Evolutionary conservation across 2,797 vertebrate species (phyloP).

Genomic region (Esox lucius): DNA sequence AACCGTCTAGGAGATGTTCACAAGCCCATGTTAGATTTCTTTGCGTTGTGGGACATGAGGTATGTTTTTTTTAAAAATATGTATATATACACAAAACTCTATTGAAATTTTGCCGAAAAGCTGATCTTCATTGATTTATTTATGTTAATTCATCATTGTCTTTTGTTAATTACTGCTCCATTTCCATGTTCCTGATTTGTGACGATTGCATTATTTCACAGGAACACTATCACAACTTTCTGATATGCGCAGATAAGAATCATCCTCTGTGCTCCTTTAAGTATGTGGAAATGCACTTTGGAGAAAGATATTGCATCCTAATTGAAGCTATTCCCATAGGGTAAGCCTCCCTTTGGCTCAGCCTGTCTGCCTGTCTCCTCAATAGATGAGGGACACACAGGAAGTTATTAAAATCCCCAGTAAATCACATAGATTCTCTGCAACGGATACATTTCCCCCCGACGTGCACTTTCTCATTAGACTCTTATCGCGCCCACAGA

Average conservation of each 20-base stretch:
- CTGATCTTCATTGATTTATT: background rate
- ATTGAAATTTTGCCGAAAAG: background rate
- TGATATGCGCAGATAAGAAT: constrained; percentile 57
- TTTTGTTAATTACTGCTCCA: constrained; percentile 18
- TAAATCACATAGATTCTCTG: constrained; percentile 75
- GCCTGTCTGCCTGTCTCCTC: constrained; percentile 38
- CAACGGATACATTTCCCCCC: constrained; percentile 74
- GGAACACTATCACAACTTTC: constrained; percentile 43
- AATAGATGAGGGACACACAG: constrained; percentile 67
- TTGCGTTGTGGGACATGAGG: background rate
- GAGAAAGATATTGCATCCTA: constrained; percentile 64
- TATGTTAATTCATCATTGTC: background rate
- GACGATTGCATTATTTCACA: constrained; percentile 2
- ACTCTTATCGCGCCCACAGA: constrained; percentile 77
- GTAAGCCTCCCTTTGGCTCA: constrained; percentile 41
- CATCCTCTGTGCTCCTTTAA: constrained; percentile 34
- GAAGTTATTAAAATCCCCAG: constrained; percentile 69
- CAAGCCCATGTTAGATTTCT: background rate
- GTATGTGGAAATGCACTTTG: constrained; percentile 35
- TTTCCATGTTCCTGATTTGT: constrained; percentile 13
- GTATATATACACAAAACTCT: no score
- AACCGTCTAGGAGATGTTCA: background rate
- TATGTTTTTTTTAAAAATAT: no score
- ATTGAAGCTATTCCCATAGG: constrained; percentile 61
- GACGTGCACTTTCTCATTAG: constrained; percentile 78